A percentile compares a stretch with the other conserved stretches of the same genome.
Conservation (phyloP, 1,140 invertebrate genomes). For the Chionoecetes opilio region DNA sequence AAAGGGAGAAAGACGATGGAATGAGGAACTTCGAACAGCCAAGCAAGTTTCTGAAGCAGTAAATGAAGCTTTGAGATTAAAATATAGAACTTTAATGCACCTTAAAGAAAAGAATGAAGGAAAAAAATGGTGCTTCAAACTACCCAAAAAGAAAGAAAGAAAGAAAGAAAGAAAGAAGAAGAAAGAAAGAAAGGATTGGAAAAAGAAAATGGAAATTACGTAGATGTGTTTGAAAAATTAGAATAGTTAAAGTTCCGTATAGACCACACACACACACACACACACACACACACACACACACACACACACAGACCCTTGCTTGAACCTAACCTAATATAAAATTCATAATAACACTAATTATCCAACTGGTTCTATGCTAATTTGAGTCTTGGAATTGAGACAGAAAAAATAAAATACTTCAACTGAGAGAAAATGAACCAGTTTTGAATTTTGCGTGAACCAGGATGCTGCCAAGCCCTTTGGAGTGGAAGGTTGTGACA, state of each 20-base stretch:
- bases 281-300: no score
- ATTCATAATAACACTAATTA: background rate
- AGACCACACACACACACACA: no score
- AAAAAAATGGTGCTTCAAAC: background rate
- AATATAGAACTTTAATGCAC: background rate
- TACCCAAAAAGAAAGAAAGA: background rate
- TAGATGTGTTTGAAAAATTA: no score
- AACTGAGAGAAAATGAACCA: background rate
- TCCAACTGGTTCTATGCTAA: no score
- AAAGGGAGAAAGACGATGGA: no score
- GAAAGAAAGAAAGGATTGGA: background rate
- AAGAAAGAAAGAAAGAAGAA: background rate
- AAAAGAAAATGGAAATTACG: background rate
- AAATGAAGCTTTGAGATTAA: no score
- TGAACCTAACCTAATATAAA: background rate
- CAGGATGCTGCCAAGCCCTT: background rate
- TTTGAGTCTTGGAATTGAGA: background rate
- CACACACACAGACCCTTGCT: no score
- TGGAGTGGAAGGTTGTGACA: background rate
- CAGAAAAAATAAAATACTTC: background rate
- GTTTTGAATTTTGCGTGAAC: slow-evolving; percentile 1
- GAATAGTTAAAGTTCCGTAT: no score
- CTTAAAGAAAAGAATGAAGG: background rate
- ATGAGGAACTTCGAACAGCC: no score
- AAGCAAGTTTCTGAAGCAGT: no score